Conservation (phyloP, 2,888 invertebrate genomes). For the Carpatolechia fugitivella region DNA sequence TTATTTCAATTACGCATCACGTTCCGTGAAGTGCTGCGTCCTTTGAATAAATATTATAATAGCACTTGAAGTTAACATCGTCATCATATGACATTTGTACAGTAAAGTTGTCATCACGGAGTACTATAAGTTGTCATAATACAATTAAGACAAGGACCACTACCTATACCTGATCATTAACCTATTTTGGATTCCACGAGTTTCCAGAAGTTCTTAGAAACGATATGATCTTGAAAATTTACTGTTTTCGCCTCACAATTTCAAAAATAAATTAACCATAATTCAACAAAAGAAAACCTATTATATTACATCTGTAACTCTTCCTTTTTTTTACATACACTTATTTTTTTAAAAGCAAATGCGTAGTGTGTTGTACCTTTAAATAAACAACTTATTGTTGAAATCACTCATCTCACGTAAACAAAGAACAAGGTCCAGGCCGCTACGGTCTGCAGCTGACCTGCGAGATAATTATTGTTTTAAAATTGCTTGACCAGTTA, state of each 20-base stretch:
- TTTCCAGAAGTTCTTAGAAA: no score
- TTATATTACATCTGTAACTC: no score
- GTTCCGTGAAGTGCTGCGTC: neutral
- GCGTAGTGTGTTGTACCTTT: neutral
- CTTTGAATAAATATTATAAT: neutral
- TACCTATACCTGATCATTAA: neutral
- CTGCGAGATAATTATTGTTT: conserved; percentile 1
- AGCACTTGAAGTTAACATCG: neutral
- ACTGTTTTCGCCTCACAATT: no score
- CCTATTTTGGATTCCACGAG: no score
- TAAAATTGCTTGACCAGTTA: neutral
- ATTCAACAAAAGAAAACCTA: no score
- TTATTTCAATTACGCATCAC: neutral
- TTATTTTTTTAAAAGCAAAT: neutral
- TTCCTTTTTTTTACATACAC: no score
- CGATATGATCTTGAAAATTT: no score
- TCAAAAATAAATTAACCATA: no score
- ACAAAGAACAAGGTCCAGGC: neutral
- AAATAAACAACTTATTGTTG: neutral
- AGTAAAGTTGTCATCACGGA: neutral
- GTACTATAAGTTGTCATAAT: no score
- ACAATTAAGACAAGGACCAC: neutral
- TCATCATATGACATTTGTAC: neutral
- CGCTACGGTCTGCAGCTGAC: neutral
- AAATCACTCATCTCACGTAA: neutral